These are phyloP conservation scores for Gallirallus australis DNA, from an alignment of 2,797 vertebrate genomes.

Conservation along the genomic window DNA sequence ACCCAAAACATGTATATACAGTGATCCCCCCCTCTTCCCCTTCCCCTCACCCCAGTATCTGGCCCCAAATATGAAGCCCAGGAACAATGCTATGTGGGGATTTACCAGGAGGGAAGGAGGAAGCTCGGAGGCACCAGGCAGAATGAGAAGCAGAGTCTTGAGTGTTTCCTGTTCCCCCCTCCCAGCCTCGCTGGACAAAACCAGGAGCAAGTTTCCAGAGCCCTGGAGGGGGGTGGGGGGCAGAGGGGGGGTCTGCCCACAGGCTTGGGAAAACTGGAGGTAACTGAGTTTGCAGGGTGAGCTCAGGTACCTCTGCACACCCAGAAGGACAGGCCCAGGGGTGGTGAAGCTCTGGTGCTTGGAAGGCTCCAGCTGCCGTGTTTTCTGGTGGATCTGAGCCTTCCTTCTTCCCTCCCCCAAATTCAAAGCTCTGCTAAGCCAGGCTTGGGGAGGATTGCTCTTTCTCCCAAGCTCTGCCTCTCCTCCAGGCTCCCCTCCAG, in stretches of 20 bases:
- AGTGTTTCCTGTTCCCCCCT: not conserved
- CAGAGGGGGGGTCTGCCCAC: not conserved
- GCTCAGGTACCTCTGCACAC: not conserved
- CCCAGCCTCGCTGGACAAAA: not conserved
- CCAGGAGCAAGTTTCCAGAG: not conserved
- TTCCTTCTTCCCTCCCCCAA: not conserved
- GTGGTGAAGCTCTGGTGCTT: not conserved
- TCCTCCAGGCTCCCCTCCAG: not conserved
- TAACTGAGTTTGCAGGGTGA: not conserved
- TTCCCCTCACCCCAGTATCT: no score
- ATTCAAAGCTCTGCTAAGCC: not conserved
- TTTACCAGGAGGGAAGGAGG: not conserved
- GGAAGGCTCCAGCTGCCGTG: not conserved
- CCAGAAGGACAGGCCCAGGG: not conserved
- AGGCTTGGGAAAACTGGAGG: not conserved
- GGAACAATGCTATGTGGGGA: not conserved
- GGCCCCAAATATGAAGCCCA: not conserved
- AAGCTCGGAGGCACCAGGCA: not conserved
- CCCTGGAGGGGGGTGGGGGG: fast-evolving
- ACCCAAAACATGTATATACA: no score
- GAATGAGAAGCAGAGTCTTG: not conserved
- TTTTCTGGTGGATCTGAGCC: not conserved
- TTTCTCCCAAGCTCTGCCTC: not conserved
- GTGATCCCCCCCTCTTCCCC: not conserved
- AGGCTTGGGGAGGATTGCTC: not conserved